These are phyloP conservation scores for Riparia riparia DNA, from an alignment of 2,113 vertebrate species.

Conservation along the genomic window DNA sequence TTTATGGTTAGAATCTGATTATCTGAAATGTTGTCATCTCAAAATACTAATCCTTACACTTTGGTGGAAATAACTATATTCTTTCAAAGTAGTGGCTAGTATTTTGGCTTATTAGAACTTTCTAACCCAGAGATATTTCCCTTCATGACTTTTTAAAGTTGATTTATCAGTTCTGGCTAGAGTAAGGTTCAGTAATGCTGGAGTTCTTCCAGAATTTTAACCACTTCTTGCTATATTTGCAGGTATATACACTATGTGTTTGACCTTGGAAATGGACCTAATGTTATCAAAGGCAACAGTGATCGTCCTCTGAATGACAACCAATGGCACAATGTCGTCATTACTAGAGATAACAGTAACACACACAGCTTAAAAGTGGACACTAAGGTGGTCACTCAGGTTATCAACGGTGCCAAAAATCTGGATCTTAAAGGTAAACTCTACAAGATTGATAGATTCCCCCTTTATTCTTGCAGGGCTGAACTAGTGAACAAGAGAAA, in stretches of 20 bases:
- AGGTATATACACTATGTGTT: constrained; percentile 99
- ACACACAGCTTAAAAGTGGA: constrained; percentile 97
- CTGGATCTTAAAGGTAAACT: constrained; percentile 95
- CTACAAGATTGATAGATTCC: not conserved
- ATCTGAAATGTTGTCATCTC: not conserved
- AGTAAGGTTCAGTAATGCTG: not conserved
- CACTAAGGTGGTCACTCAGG: constrained; percentile 90
- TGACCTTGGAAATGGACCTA: constrained; percentile 95
- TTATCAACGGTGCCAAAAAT: constrained; percentile 98
- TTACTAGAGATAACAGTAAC: constrained; percentile 96
- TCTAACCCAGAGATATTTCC: not conserved
- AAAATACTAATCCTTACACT: not conserved
- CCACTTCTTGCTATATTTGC: not conserved
- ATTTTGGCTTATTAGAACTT: not conserved
- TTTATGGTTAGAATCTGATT: not conserved
- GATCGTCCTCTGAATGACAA: constrained; percentile 94
- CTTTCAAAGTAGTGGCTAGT: not conserved
- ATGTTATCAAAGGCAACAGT: constrained; percentile 97
- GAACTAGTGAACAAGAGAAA: not conserved
- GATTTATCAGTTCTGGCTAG: not conserved
- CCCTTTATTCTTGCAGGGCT: not conserved
- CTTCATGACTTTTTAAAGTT: not conserved
- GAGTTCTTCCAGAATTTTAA: not conserved
- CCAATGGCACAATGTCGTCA: constrained; percentile 98
- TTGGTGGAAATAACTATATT: not conserved